Conservation (phyloP, 1,140 invertebrate species). For the Telenomus remus region DNA sequence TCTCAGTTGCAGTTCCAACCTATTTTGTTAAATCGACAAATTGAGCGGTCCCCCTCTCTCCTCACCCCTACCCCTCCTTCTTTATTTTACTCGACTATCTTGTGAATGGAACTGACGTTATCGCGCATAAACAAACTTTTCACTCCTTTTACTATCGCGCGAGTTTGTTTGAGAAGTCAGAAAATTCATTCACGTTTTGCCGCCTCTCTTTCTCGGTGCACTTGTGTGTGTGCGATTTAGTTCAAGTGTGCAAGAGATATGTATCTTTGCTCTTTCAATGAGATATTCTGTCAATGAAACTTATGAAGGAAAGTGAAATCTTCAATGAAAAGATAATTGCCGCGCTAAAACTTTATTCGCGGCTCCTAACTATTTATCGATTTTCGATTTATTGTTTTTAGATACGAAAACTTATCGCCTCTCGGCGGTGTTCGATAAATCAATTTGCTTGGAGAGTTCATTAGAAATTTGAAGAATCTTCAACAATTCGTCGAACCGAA, state of each 20-base stretch:
- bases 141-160: constrained; percentile 27
- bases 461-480: no score
- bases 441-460: no score
- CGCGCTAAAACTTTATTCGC: no score
- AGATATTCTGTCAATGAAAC: constrained; percentile 52
- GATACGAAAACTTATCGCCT: no score
- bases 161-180: constrained; percentile 48
- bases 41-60: constrained; percentile 2
- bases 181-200: constrained; percentile 45
- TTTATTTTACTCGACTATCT: constrained; percentile 32
- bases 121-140: constrained; percentile 46
- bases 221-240: constrained; percentile 39
- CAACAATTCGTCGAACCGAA: no score
- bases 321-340: constrained; percentile 40
- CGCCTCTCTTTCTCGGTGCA: constrained; percentile 7
- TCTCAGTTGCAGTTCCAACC: neutral
- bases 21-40: constrained; percentile 23
- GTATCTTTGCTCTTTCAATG: constrained; percentile 50
- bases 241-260: constrained; percentile 50
- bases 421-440: no score
- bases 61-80: no score
- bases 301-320: constrained; percentile 53
- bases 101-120: constrained; percentile 32
- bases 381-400: no score
- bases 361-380: no score